Evolutionary conservation across 2,113 vertebrate genomes (phyloP).

Genomic region (Megaleporinus macrocephalus): DNA sequence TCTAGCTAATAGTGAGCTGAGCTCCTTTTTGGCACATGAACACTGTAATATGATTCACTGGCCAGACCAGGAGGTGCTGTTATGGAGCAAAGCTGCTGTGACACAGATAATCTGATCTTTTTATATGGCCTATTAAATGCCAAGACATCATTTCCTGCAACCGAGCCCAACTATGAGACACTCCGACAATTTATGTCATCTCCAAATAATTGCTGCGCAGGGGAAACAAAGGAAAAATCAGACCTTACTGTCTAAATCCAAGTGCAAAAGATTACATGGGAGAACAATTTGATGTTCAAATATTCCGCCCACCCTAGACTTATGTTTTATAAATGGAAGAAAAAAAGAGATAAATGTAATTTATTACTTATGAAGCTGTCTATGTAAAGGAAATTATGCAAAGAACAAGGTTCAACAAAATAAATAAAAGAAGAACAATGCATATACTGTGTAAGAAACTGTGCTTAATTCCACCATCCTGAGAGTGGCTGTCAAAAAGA

Average conservation of each 20-base stretch:
- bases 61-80: conserved; percentile 35
- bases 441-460: too few relatives aligned
- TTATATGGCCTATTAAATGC: conserved; percentile 67
- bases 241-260: conserved; percentile 30
- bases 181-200: conserved; percentile 53
- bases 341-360: not conserved
- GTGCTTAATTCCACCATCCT: too few relatives aligned
- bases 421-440: not conserved
- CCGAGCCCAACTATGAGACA: conserved; percentile 52
- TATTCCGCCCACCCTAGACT: conserved; percentile 10
- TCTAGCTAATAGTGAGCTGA: conserved; percentile 15
- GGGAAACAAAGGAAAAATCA: conserved; percentile 12
- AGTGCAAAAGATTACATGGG: not conserved
- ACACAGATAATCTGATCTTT: conserved; percentile 67
- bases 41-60: conserved; percentile 44
- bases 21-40: conserved; percentile 39
- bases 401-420: not conserved
- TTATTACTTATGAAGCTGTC: not conserved
- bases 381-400: not conserved
- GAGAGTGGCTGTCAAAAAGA: too few relatives aligned
- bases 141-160: conserved; percentile 51
- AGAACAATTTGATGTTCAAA: not conserved
- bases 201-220: conserved; percentile 37
- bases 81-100: conserved; percentile 48
- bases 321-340: conserved; percentile 3